Base-by-base conservation (phyloP, 35 echinoderm and acorn worm genomes). In the Heliocidaris erythrogramma region DNA sequence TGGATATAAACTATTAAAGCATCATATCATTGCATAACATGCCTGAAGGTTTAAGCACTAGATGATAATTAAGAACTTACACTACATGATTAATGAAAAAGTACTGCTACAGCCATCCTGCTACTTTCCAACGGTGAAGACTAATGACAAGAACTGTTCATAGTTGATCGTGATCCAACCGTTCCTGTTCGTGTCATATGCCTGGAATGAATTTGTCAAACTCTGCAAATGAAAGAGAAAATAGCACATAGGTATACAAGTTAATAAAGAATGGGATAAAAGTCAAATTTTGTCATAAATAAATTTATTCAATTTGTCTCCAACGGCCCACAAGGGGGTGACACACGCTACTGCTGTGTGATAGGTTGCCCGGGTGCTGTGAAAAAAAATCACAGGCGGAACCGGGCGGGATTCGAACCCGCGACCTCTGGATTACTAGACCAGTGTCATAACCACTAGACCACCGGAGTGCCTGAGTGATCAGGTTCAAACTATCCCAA, bases 71-170 rank as follows among this genome's bases (percentile, higher is more conserved):
- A 27, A 27, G 18, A 78, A 78, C 52, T 2, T 14, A 56, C 14
- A 56, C 10, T 13, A 56, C 21, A 78, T 78, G 65, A 78, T 78
- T 5, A 27, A n/a, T 35, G 10, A 30, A 59, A 17, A 30, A 93
- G 59, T 93, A 93, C 48, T 93, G 92, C 59, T 52, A 93, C 65
- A 27, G 5, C 21, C 17, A 78, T 13, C 9, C 88, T 60, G 49
- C 92, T 96, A 96, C 59, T 85, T 84, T 92, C 96, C 97, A 21
- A 97, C 94, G 85, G 92, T 97, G 93, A 99, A 99, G 13, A 99
- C 98, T 78, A 99, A 93, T n/a, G 94, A 95, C 32, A 99, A 96
- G 86, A 99, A 99, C 86, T 99, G 98, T 52, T 99, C 98, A 91
- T 99, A 99, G 27, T 90, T 60, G 87, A 99, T 99, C 13, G 92